Evolutionary conservation across 2,888 invertebrate genomes (phyloP).

Genomic region (Thymelicus lineola): DNA sequence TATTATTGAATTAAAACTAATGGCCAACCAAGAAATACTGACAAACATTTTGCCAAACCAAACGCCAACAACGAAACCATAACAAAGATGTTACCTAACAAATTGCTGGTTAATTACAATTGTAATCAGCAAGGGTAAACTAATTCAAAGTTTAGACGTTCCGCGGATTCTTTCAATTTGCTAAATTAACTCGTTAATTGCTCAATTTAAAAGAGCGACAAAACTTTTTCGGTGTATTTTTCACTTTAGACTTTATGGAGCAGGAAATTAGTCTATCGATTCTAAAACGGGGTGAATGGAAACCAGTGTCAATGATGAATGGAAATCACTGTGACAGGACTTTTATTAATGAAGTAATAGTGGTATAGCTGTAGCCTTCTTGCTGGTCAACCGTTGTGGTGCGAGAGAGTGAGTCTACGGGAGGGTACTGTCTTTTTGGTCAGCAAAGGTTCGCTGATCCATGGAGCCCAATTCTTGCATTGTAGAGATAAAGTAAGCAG

Average conservation of each 20-base stretch:
- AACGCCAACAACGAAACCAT: neutral
- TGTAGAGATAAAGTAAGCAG: too few species aligned
- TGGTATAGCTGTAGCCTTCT: too few species aligned
- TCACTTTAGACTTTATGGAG: slow-evolving; percentile 11
- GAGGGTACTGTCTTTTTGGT: too few species aligned
- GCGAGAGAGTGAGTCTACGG: too few species aligned
- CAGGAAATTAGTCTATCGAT: slow-evolving; percentile 2
- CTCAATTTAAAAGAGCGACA: slow-evolving; percentile 1
- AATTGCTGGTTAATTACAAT: slow-evolving; percentile 7
- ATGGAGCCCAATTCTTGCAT: too few species aligned
- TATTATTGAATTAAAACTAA: too few species aligned
- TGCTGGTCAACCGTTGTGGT: too few species aligned
- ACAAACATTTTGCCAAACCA: too few species aligned
- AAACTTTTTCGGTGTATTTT: slow-evolving; percentile 20
- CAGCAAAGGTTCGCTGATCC: too few species aligned
- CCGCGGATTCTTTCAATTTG: slow-evolving; percentile 20
- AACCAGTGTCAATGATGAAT: neutral
- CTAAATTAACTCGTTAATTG: slow-evolving; percentile 26
- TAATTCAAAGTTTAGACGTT: slow-evolving; percentile 21
- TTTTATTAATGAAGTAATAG: too few species aligned
- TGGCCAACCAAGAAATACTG: too few species aligned
- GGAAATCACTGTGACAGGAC: too few species aligned
- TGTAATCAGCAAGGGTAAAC: slow-evolving; percentile 21
- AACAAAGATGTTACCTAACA: neutral
- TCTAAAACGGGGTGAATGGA: neutral